Conservation (phyloP, 2,797 vertebrate genomes). For the Chiloscyllium punctatum region DNA sequence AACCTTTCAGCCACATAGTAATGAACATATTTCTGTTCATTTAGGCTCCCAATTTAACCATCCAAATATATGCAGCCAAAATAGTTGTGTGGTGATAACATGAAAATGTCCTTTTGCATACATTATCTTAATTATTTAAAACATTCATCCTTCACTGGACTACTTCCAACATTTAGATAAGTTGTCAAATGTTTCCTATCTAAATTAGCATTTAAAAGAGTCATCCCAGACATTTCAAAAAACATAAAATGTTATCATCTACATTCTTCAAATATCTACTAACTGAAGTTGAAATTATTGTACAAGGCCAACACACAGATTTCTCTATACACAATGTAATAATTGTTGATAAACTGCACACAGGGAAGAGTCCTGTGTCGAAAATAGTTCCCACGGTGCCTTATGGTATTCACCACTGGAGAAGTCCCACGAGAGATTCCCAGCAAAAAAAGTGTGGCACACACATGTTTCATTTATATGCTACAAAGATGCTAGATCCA, state of each 20-base stretch:
- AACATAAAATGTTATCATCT: constrained; percentile 61
- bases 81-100: background rate
- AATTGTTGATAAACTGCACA: constrained; percentile 49
- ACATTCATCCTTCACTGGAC: background rate
- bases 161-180: background rate
- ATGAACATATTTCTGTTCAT: background rate
- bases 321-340: constrained; percentile 47
- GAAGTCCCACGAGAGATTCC: constrained; percentile 50
- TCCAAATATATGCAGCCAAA: background rate
- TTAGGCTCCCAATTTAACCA: background rate
- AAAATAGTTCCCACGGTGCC: constrained; percentile 51
- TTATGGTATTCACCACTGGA: constrained; percentile 54
- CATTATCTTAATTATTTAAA: background rate
- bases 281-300: constrained; percentile 51
- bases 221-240: constrained; percentile 53
- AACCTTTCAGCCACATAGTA: background rate
- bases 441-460: constrained; percentile 15
- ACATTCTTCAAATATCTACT: constrained; percentile 41
- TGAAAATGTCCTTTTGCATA: too few relatives aligned
- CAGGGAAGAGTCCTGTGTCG: constrained; percentile 47
- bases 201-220: background rate
- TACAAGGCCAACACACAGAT: constrained; percentile 45
- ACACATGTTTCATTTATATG: constrained; percentile 11
- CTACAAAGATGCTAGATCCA: background rate
- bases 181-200: background rate